Percentiles rank a stretch among this genome's conserved stretches.
phyloP scores from a whole-genome alignment of 2,888 invertebrate genomes.

The Tribolium freemani region DNA sequence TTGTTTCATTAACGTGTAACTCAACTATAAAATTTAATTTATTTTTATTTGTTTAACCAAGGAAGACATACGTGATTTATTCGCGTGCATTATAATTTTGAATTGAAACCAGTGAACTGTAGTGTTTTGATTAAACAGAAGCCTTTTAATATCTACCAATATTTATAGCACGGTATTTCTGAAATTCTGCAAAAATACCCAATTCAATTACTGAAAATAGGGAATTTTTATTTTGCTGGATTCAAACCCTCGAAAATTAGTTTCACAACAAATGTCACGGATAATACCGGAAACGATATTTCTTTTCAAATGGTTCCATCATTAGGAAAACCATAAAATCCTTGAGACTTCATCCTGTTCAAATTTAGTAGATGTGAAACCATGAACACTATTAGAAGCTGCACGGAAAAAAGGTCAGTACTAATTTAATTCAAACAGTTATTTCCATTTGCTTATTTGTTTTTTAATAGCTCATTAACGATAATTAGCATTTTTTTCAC shows the following conservation, averaged over 20 bases:
- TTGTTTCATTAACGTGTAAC: not conserved
- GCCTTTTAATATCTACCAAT: not conserved
- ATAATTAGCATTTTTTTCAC: constrained; percentile 21
- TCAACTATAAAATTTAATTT: not conserved
- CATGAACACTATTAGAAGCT: constrained; percentile 18
- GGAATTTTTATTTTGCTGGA: not conserved
- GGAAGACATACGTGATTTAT: too few relatives aligned
- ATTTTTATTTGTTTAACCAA: not conserved
- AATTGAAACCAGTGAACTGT: not conserved
- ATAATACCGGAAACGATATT: constrained; percentile 21
- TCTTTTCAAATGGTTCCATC: constrained; percentile 13
- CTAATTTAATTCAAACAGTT: constrained; percentile 21
- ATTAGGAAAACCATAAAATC: constrained; percentile 29
- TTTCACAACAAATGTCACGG: not conserved
- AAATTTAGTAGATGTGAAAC: not conserved
- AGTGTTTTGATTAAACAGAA: not conserved
- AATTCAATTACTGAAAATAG: not conserved
- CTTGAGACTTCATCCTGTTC: constrained; percentile 11
- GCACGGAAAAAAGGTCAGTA: constrained; percentile 9
- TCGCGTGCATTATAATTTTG: not conserved
- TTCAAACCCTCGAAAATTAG: not conserved
- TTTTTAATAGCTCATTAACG: constrained; percentile 24
- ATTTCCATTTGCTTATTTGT: constrained; percentile 14
- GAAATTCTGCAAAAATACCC: not conserved
- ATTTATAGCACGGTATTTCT: not conserved